phyloP scores from a whole-genome alignment of 2,888 invertebrate species.

The Acrobasis consociella region DNA sequence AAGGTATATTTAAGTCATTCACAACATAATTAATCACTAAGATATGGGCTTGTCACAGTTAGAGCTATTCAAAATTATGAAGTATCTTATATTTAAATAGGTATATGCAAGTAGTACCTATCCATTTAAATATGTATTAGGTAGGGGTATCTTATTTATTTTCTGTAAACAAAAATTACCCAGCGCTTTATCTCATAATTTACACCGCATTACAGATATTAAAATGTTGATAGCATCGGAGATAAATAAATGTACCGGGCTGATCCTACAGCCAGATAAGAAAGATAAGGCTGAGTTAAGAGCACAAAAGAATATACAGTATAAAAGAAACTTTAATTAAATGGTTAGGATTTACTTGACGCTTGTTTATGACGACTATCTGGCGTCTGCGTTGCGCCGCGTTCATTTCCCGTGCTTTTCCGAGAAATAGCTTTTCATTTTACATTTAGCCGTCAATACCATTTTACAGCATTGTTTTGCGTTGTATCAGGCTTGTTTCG shows the following conservation, averaged over 20 bases:
- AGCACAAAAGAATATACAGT: conserved; percentile 51
- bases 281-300: conserved; percentile 53
- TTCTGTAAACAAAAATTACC: background rate
- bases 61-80: too few relatives aligned
- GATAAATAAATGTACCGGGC: conserved; percentile 34
- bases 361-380: conserved; percentile 48
- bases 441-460: conserved; percentile 23
- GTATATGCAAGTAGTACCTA: too few relatives aligned
- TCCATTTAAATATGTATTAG: too few relatives aligned
- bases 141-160: background rate
- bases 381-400: conserved; percentile 38
- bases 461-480: conserved; percentile 15
- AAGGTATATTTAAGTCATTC: too few relatives aligned
- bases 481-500: background rate
- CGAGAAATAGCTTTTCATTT: conserved; percentile 24
- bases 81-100: too few relatives aligned
- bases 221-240: conserved; percentile 31
- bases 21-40: too few relatives aligned
- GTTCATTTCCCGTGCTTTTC: conserved; percentile 49
- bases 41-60: too few relatives aligned
- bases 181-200: conserved; percentile 4
- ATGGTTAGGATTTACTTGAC: conserved; percentile 43
- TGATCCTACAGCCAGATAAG: conserved; percentile 50
- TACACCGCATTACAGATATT: conserved; percentile 15
- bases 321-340: conserved; percentile 73